Percentiles rank a stretch among this genome's conserved stretches.
These are phyloP conservation scores for Erpornis zantholeuca DNA, from an alignment of 2,113 vertebrate genomes.

Conservation along the genomic window DNA sequence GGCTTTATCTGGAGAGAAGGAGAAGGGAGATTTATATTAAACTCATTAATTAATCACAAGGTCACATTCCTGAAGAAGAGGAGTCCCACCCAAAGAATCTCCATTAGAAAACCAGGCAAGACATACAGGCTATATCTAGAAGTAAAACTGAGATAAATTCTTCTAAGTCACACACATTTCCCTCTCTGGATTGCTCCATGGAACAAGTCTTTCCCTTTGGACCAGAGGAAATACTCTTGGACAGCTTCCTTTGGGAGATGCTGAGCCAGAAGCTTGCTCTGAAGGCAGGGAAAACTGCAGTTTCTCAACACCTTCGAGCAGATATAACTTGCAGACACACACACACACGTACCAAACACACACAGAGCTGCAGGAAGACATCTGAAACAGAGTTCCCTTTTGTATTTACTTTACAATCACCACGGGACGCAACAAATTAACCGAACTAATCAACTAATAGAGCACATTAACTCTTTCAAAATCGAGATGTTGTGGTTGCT, in stretches of 20 bases:
- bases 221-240: background rate
- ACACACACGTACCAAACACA: background rate
- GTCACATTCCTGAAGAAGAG: background rate
- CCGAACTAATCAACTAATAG: constrained; percentile 58
- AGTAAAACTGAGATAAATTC: background rate
- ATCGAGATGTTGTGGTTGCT: background rate
- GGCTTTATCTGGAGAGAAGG: background rate
- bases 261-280: background rate
- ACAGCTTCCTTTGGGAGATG: background rate
- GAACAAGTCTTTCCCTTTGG: background rate
- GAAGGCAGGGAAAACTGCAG: background rate
- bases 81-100: background rate
- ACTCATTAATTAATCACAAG: background rate
- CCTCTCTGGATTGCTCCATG: background rate
- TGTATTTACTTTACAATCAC: constrained; percentile 46
- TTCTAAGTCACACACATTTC: background rate
- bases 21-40: background rate
- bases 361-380: constrained; percentile 1
- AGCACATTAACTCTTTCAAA: constrained; percentile 37
- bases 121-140: background rate
- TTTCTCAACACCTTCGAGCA: background rate
- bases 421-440: constrained; percentile 53
- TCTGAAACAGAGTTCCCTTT: background rate
- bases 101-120: background rate
- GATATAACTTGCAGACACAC: background rate